Conservation (phyloP, 2,797 vertebrate species). For the Labroides dimidiatus region DNA sequence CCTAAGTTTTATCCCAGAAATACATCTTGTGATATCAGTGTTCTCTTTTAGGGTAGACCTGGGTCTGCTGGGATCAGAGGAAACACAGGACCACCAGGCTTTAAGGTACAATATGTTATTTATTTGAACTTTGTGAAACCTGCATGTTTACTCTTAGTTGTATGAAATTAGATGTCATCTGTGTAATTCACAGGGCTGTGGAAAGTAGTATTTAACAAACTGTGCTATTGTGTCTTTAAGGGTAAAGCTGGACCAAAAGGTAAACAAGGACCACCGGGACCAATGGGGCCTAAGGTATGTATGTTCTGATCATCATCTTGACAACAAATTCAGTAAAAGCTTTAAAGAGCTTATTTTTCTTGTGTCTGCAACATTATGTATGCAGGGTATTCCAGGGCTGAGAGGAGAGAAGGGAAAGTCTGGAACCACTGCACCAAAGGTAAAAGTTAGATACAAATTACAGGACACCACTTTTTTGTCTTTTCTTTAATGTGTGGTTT, state of each 20-base stretch:
- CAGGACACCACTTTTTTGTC: not conserved
- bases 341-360: too few species aligned
- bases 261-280: conserved; percentile 65
- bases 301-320: not conserved
- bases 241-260: conserved; percentile 70
- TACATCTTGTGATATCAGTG: not conserved
- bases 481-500: not conserved
- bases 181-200: not conserved
- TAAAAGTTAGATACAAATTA: conserved; percentile 38
- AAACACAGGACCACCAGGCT: conserved; percentile 65
- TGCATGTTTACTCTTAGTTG: not conserved
- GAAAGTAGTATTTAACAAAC: not conserved
- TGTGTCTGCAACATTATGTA: not conserved
- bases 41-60: conserved; percentile 68
- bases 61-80: conserved; percentile 76
- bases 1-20: not conserved
- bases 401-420: conserved; percentile 69
- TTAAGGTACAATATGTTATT: conserved; percentile 68
- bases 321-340: not conserved
- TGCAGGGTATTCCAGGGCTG: conserved; percentile 81
- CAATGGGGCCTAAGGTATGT: conserved; percentile 78
- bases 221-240: conserved; percentile 45
- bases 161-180: not conserved
- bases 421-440: conserved; percentile 70
- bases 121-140: not conserved